Base-by-base conservation (phyloP, 2,113 vertebrate genomes). In the Ellobius talpinus region DNA sequence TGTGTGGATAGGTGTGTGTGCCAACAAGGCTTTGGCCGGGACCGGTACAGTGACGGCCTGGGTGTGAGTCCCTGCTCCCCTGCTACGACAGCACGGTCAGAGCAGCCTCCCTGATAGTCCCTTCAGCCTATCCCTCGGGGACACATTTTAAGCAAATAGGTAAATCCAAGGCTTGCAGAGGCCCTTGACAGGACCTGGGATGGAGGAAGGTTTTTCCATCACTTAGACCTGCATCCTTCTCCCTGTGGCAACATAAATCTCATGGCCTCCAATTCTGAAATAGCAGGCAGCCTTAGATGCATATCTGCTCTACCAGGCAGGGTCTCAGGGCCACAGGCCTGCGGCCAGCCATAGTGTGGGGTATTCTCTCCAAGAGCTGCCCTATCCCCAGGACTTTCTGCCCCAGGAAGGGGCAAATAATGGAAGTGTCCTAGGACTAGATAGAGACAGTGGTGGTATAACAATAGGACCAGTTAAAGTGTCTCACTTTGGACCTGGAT, bases 1-100 rank as follows among this genome's bases (percentile, higher is more conserved):
- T 99, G 96, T 84, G 85, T 0, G 61, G 99, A 99, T 97, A 99
- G 99, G 99, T 99, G 99, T 99, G 96, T 84, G 85, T 0, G 61
- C 55, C 12, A 7, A 1, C 0, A 13, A 13, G 65, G 26, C 1
- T 1, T 0, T 0, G 0, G 33, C 26, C 0, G 7, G 58, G 12
- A 21, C 52, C 9, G n/a, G 39, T 33, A 16, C 19, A 36, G 87
- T 31, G 68, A 31, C 70, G 24, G 14, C 31, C n/a, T 21, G 13
- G 52, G 65, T 45, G 14, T 0, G 11, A 45, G 19, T 39, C 63
- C 72, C 84, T 9, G 39, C n/a, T 50, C 21, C 47, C n/a, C 70
- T 74, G 4, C 65, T 1, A 24, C 65, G 23, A 26, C 33, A 0
- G 4, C 2, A 17, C 3, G 50, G 24, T 63, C 31, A 11, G 3